Conservation (phyloP, 2,797 vertebrate genomes). For the Poeciliopsis infans region DNA sequence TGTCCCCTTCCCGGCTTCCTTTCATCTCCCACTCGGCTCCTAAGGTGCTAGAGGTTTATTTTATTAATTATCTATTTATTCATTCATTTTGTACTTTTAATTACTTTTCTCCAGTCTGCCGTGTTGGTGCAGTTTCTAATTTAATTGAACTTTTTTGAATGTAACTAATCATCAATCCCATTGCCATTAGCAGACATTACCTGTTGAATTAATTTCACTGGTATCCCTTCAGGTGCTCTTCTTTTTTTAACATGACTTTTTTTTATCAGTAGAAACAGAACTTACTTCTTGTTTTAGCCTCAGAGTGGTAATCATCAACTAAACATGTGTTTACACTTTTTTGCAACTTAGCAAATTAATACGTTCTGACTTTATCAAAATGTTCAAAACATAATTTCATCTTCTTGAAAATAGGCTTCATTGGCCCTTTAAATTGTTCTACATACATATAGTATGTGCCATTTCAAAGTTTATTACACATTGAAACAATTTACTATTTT, state of each 20-base stretch:
- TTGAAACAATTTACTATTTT: too few relatives aligned
- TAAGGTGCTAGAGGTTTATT: constrained; percentile 60
- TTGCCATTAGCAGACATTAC: constrained; percentile 57
- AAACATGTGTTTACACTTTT: constrained; percentile 12
- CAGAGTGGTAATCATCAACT: constrained; percentile 36
- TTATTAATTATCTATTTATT: constrained; percentile 61
- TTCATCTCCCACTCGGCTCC: constrained; percentile 59
- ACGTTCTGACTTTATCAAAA: constrained; percentile 13
- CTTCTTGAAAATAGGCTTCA: not conserved
- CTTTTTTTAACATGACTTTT: not conserved
- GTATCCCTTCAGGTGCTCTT: constrained; percentile 56
- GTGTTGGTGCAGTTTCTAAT: constrained; percentile 34
- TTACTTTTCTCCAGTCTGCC: constrained; percentile 62
- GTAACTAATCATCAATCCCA: constrained; percentile 61
- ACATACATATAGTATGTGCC: not conserved
- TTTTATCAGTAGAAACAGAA: constrained; percentile 52
- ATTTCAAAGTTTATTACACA: not conserved
- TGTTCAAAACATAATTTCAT: not conserved
- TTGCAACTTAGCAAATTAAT: constrained; percentile 12
- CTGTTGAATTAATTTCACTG: constrained; percentile 67
- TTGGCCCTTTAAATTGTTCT: not conserved
- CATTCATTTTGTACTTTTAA: constrained; percentile 57
- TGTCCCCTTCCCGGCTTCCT: constrained; percentile 33
- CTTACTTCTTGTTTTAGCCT: constrained; percentile 40
- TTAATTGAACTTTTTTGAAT: constrained; percentile 21